Percentiles rank a stretch among this genome's conserved stretches.
These are phyloP conservation scores for Sciurus carolinensis DNA, from an alignment of 2,797 vertebrate genomes.

Conservation along the genomic window DNA sequence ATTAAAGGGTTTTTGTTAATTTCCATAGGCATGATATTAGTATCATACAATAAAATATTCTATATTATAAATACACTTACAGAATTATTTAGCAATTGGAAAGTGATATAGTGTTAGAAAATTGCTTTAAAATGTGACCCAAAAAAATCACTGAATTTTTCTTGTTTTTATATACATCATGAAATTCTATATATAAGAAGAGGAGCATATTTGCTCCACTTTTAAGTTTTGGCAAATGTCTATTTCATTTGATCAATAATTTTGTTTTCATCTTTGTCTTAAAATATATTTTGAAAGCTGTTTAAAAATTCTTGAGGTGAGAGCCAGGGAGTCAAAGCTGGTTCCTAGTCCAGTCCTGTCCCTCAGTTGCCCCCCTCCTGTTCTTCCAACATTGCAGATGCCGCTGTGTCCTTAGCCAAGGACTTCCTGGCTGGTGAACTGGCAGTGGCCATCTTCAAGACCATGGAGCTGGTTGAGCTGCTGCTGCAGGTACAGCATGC, in stretches of 20 bases:
- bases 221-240: not conserved
- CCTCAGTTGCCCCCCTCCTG: no score
- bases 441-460: no score
- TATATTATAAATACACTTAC: not conserved
- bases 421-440: no score
- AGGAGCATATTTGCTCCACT: not conserved
- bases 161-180: not conserved
- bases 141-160: not conserved
- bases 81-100: slow-evolving; percentile 39
- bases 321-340: no score
- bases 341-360: no score
- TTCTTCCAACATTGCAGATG: no score
- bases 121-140: not conserved
- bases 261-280: slow-evolving; percentile 45
- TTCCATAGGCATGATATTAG: not conserved
- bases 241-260: not conserved
- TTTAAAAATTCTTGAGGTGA: not conserved
- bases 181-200: not conserved
- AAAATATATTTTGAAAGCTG: slow-evolving; percentile 37
- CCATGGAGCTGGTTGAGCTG: slow-evolving; percentile 90
- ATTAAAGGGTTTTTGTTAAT: not conserved
- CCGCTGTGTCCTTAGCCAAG: no score
- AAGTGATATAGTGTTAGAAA: not conserved
- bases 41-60: not conserved
- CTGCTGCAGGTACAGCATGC: no score